These are phyloP conservation scores for Emmelina monodactyla DNA, from an alignment of 2,888 invertebrate genomes.

Conservation along the genomic window DNA sequence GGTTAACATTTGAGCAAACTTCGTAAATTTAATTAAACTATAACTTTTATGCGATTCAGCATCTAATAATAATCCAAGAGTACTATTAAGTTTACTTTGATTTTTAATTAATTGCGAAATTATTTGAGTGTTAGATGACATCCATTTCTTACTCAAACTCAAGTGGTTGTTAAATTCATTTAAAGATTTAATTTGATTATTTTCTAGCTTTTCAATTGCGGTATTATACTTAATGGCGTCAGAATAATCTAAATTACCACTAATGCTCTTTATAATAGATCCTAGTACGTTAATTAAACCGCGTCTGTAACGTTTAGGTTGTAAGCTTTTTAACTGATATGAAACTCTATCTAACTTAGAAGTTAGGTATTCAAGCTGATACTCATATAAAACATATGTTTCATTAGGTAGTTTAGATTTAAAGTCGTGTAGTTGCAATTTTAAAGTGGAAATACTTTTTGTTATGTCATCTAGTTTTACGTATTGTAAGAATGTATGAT, in stretches of 20 bases:
- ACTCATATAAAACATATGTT: background rate
- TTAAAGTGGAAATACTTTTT: background rate
- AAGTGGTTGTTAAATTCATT: constrained; percentile 16
- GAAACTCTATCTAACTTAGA: background rate
- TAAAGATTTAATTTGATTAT: constrained; percentile 14
- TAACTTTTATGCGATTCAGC: constrained; percentile 1
- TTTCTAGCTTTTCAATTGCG: constrained; percentile 15
- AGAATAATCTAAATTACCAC: constrained; percentile 16
- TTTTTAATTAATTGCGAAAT: constrained; percentile 10
- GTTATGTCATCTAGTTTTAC: constrained; percentile 1
- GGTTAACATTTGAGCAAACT: constrained; percentile 4
- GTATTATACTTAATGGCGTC: constrained; percentile 18
- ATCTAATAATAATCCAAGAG: background rate
- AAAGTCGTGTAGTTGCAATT: background rate
- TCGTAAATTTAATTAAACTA: constrained; percentile 5
- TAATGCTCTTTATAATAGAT: constrained; percentile 16
- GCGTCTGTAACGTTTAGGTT: background rate
- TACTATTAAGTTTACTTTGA: too few species aligned
- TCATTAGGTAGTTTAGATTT: background rate
- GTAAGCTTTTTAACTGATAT: background rate
- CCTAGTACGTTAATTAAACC: constrained; percentile 15
- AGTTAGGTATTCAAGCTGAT: background rate
- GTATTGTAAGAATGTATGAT: constrained; percentile 16
- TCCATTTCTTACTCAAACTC: constrained; percentile 14
- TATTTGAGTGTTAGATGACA: constrained; percentile 9